Evolutionary conservation across 2,888 invertebrate species (phyloP).

Genomic region (Phytoseiulus persimilis): DNA sequence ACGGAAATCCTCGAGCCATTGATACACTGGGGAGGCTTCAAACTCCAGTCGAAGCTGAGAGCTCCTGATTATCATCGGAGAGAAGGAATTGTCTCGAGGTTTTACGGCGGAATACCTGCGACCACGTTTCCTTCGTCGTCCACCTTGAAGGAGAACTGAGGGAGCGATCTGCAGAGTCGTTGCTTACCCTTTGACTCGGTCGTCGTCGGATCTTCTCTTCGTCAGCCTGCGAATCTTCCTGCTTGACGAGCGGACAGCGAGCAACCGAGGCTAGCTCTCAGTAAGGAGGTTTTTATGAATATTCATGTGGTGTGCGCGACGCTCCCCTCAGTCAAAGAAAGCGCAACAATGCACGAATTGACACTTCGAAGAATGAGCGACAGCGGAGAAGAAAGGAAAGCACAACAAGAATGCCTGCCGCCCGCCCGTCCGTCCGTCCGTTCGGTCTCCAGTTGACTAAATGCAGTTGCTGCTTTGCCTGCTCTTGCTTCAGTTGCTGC

Average conservation of each 20-base stretch:
- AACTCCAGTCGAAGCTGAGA: no score
- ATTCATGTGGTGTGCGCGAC: slow-evolving; percentile 32
- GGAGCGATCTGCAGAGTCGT: no score
- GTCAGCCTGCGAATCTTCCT: neutral
- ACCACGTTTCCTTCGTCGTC: no score
- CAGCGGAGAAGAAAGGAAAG: neutral
- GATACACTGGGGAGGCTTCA: no score
- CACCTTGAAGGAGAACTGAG: no score
- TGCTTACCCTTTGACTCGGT: no score
- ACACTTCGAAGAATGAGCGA: slow-evolving; percentile 38
- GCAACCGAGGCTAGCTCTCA: neutral
- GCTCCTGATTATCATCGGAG: no score
- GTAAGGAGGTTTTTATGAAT: slow-evolving; percentile 36
- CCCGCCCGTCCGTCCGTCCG: neutral
- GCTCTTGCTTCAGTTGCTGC: neutral
- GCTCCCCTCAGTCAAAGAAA: neutral
- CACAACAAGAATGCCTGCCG: neutral
- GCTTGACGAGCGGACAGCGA: neutral
- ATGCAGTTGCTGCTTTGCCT: neutral
- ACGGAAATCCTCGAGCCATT: neutral
- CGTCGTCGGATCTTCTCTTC: neutral
- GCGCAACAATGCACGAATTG: slow-evolving; percentile 37
- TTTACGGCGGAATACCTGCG: no score
- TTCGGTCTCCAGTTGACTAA: neutral
- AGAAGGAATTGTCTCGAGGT: no score